phyloP scores from a whole-genome alignment of 2,113 vertebrate species.

The Pseudonaja textilis region DNA sequence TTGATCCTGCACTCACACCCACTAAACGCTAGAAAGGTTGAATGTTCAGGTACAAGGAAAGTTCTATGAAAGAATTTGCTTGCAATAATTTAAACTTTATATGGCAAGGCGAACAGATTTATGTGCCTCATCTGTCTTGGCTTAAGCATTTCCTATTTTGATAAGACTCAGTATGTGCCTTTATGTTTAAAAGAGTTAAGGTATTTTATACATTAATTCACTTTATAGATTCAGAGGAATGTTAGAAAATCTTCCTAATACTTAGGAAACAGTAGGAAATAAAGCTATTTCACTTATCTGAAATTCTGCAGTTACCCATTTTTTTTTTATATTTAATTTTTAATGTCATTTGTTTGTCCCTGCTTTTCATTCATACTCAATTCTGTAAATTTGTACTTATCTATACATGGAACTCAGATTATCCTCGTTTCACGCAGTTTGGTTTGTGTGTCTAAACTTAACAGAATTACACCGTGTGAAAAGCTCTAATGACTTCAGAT shows the following conservation, averaged over 20 bases:
- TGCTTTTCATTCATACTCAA: background rate
- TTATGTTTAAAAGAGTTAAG: background rate
- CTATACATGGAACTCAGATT: background rate
- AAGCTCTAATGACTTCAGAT: background rate
- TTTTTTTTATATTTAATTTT: background rate
- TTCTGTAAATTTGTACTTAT: background rate
- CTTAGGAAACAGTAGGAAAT: background rate
- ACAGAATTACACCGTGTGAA: slow-evolving; percentile 26
- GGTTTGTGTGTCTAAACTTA: background rate
- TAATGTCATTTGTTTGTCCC: background rate
- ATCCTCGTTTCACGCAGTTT: slow-evolving; percentile 3
- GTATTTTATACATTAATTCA: background rate
- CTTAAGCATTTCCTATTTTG: slow-evolving; percentile 1
- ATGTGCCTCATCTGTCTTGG: background rate
- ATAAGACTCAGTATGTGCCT: background rate
- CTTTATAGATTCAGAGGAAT: background rate
- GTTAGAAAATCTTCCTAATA: background rate
- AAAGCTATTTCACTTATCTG: background rate
- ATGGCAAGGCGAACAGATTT: slow-evolving; percentile 7
- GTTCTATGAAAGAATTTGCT: slow-evolving; percentile 14
- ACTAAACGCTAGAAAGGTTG: background rate
- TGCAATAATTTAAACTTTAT: slow-evolving; percentile 26
- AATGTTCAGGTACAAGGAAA: background rate
- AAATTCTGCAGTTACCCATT: background rate
- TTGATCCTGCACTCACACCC: background rate